Conservation (phyloP, 2,113 vertebrate genomes). For the Pelusios castaneus region DNA sequence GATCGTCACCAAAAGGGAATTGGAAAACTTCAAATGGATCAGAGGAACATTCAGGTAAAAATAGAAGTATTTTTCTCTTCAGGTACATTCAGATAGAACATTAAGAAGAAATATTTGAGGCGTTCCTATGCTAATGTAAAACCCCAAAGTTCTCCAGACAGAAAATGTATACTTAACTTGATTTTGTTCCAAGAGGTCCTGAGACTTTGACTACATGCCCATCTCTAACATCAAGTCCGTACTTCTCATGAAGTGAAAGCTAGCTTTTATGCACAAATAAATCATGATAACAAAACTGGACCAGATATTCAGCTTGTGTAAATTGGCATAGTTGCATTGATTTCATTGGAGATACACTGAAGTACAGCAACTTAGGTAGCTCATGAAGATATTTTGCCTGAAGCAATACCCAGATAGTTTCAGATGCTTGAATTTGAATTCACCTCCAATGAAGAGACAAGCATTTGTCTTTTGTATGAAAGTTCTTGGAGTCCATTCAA, state of each 20-base stretch:
- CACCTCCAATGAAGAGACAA: no score
- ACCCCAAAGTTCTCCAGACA: background rate
- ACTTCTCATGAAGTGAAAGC: background rate
- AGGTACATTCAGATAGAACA: no score
- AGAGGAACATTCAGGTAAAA: background rate
- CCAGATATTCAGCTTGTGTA: background rate
- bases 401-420: background rate
- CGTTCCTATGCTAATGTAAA: no score
- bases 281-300: background rate
- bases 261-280: background rate
- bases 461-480: background rate
- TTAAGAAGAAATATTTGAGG: background rate
- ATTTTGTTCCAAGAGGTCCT: conserved; percentile 20
- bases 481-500: background rate
- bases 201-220: conserved; percentile 14
- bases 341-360: background rate
- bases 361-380: background rate
- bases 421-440: background rate
- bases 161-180: background rate
- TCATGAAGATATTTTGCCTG: background rate
- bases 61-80: no score
- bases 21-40: background rate
- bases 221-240: conserved; percentile 47
- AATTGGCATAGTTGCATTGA: background rate
- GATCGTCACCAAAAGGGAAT: background rate